These are phyloP conservation scores for Diglossa cyanea DNA, from an alignment of 2,797 vertebrate genomes.

Conservation along the genomic window DNA sequence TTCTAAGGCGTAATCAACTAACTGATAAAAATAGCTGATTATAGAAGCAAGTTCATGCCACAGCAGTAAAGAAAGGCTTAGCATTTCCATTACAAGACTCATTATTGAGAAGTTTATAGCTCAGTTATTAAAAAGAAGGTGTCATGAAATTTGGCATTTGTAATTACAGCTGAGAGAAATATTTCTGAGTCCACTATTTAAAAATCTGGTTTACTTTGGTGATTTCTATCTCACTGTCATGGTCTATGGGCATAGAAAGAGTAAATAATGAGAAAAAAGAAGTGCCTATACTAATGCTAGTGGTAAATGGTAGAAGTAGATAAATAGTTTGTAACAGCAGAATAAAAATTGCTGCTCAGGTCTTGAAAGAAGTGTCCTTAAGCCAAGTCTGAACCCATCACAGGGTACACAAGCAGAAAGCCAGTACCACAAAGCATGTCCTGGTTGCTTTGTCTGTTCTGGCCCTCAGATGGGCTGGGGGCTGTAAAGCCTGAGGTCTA, in stretches of 20 bases:
- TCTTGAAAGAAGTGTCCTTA: not conserved
- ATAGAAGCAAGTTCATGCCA: slow-evolving; percentile 62
- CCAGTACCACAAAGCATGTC: rapidly evolving
- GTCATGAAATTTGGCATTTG: slow-evolving; percentile 55
- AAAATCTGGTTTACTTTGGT: not conserved
- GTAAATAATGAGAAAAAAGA: not conserved
- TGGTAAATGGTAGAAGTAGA: not conserved
- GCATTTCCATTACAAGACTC: slow-evolving; percentile 65
- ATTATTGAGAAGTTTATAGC: slow-evolving; percentile 63
- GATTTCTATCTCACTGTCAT: not conserved
- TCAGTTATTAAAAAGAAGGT: slow-evolving; percentile 70
- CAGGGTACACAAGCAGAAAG: not conserved
- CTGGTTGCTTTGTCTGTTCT: not conserved
- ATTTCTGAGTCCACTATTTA: not conserved
- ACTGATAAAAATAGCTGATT: slow-evolving; percentile 80
- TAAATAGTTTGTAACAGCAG: not conserved
- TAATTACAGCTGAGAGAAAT: slow-evolving; percentile 12
- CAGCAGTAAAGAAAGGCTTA: slow-evolving; percentile 43
- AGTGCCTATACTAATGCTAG: not conserved
- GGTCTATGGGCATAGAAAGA: not conserved
- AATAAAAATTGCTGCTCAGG: not conserved
- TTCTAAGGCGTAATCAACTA: slow-evolving; percentile 83
- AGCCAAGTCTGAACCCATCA: not conserved
- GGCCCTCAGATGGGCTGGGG: not conserved
- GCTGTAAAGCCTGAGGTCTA: not conserved